Evolutionary conservation across 2,888 invertebrate genomes (phyloP), one percentile per base, ranked within the genome.

Genomic region (Cataglyphis livida): DNA sequence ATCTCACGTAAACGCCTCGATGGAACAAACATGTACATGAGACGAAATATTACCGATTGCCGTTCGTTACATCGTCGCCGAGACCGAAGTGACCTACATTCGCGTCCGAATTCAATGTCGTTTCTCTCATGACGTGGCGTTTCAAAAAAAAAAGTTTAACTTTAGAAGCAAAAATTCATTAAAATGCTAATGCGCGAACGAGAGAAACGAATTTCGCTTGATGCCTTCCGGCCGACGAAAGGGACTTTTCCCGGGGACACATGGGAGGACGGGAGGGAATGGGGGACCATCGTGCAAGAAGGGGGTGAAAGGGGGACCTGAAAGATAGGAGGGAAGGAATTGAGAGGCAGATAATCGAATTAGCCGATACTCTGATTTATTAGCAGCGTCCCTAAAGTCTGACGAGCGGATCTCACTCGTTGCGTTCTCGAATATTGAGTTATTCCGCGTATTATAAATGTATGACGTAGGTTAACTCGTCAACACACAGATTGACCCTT

Each of bases 351-450:
- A 84, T 91, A 91, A 91, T 89, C 85, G 88, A 91, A 91, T 91
- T 91, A 91, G 86, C 84, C 90, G 87, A 91, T 91, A 90, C 88
- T 88, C 86, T 86, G 89, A 90, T 90, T 90, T 88, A 90, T 90
- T 88, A 87, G 84, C 82, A 81, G 79, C 85, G 64, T 75, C 82
- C 84, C 75, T 81, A 73, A 85, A 85, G 79, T 83, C 74, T 28
- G 44, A 41, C 64, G 32, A 68, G 25, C 18, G 35, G 73, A 79
- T 79, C 71, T 79, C 59, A 18, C 32, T 78, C 71, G 78, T 79
- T 70, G 78, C 82, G 32, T 70, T 78, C 85, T 25, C 66, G 74
- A 82, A 87, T 86, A 86, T 87, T 62, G 82, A 87, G 81, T 86
- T 87, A 86, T 85, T 84, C 76, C 71, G 54, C 59, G 62, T 51